Evolutionary conservation across 2,888 invertebrate genomes (phyloP).

Genomic region (Osmoderma eremita): DNA sequence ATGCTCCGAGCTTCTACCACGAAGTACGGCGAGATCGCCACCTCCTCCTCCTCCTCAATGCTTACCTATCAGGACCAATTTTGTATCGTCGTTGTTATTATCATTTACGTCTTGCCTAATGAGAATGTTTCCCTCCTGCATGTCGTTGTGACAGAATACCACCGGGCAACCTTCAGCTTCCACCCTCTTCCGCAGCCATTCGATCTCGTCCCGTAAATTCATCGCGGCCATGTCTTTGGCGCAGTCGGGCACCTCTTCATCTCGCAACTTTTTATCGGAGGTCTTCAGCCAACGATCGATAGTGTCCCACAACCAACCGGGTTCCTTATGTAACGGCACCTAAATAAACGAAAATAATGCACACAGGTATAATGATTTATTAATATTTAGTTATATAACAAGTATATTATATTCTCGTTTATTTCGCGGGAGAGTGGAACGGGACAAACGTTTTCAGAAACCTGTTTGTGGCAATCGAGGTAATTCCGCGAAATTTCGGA

Average conservation of each 20-base stretch:
- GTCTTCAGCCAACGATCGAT: conserved; percentile 81
- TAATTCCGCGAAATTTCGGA: no score
- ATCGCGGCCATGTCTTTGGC: conserved; percentile 50
- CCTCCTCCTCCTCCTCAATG: not conserved
- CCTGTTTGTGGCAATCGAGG: not conserved
- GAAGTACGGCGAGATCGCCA: no score
- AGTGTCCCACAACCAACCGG: conserved; percentile 94
- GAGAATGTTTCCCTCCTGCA: conserved; percentile 89
- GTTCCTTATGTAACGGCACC: conserved; percentile 94
- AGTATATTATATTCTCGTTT: no score
- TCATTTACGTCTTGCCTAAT: conserved; percentile 63
- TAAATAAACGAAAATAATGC: conserved; percentile 41
- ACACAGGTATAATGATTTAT: no score
- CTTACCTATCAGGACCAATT: conserved; percentile 61
- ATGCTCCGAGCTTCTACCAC: not conserved
- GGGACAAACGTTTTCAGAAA: not conserved
- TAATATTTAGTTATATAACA: no score
- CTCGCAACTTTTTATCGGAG: conserved; percentile 64
- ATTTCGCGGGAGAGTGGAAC: not conserved
- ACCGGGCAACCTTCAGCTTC: conserved; percentile 77
- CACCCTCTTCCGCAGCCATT: conserved; percentile 75
- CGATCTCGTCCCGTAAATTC: conserved; percentile 74
- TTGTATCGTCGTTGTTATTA: conserved; percentile 51
- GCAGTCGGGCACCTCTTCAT: conserved; percentile 58
- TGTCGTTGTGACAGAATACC: conserved; percentile 93